phyloP scores from a whole-genome alignment of 1,140 invertebrate genomes.

The Pinna nobilis region DNA sequence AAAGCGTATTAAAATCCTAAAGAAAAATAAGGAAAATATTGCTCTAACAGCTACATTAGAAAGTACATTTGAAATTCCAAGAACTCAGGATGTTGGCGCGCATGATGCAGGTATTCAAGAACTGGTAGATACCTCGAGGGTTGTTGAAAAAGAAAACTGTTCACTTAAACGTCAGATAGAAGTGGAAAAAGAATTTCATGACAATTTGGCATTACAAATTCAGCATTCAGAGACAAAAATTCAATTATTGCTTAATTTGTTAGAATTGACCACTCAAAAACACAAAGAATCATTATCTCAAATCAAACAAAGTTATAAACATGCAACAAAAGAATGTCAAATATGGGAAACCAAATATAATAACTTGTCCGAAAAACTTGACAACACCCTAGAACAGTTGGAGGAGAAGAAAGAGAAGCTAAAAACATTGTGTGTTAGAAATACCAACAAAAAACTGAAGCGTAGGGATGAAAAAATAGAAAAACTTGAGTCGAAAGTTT shows the following conservation, averaged over 20 bases:
- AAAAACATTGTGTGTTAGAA: background rate
- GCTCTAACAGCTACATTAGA: no score
- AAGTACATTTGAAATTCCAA: no score
- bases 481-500: background rate
- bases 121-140: no score
- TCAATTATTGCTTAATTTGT: background rate
- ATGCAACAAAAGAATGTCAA: background rate
- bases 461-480: constrained; percentile 29
- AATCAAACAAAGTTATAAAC: background rate
- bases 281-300: background rate
- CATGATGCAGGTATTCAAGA: no score
- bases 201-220: background rate
- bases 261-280: background rate
- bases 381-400: background rate
- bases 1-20: no score
- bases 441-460: constrained; percentile 29
- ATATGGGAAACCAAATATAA: constrained; percentile 8
- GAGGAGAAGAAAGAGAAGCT: background rate
- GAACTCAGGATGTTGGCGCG: no score
- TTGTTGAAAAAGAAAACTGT: background rate
- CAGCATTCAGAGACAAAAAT: background rate
- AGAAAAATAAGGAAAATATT: no score
- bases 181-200: background rate
- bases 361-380: constrained; percentile 5
- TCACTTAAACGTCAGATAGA: background rate